Percentiles rank a stretch among this genome's conserved stretches.
These are phyloP conservation scores for Euspilapteryx auroguttella DNA, from an alignment of 2,888 invertebrate genomes.

Conservation along the genomic window DNA sequence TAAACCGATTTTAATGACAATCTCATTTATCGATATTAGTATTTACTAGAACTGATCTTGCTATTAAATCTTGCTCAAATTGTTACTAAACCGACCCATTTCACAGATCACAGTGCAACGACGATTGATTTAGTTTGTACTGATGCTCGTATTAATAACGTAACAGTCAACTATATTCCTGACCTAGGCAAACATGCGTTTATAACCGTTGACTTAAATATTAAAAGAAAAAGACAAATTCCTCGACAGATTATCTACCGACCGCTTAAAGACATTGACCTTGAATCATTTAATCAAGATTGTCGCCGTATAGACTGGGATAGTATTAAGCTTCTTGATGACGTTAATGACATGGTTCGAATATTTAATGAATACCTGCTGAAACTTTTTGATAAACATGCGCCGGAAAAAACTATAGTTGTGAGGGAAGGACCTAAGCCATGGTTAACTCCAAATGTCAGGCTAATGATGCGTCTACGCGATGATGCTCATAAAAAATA, in stretches of 20 bases:
- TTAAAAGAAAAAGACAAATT: neutral
- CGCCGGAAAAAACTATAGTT: neutral
- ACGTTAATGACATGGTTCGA: neutral
- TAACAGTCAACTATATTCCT: neutral
- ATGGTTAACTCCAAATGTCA: constrained; percentile 1
- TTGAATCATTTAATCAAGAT: neutral
- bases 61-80: too few species aligned
- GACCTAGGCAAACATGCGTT: too few species aligned
- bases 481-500: neutral
- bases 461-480: neutral
- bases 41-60: too few species aligned
- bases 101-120: too few species aligned
- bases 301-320: neutral
- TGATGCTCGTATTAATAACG: neutral
- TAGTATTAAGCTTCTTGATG: neutral
- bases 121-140: too few species aligned
- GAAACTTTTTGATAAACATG: neutral
- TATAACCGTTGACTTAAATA: neutral
- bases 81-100: too few species aligned
- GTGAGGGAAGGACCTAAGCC: neutral
- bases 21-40: too few species aligned
- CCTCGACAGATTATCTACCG: neutral
- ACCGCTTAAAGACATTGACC: neutral
- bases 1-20: too few species aligned
- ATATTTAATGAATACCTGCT: neutral